A percentile compares a stretch with the other conserved stretches of the same genome.
These are phyloP conservation scores for Ceratosolen solmsi DNA, from an alignment of 1,140 invertebrate species.

Conservation along the genomic window DNA sequence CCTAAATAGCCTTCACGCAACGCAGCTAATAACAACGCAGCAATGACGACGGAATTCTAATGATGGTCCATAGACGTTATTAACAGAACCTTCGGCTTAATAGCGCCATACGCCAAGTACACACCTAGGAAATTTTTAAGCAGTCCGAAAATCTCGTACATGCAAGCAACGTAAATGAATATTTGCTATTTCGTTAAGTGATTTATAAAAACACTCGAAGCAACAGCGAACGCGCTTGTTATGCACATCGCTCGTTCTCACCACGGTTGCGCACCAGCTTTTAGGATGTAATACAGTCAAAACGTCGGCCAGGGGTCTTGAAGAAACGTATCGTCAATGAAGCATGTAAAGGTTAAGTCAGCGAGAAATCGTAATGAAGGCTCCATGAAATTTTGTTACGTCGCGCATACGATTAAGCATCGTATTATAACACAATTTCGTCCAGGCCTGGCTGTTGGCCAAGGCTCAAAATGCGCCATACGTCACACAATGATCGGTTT, in stretches of 20 bases:
- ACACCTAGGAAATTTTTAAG: too few relatives aligned
- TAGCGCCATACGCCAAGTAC: too few relatives aligned
- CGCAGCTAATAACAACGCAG: too few relatives aligned
- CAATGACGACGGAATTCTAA: too few relatives aligned
- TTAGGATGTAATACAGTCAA: constrained; percentile 4
- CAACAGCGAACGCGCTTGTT: neutral
- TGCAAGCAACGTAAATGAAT: neutral
- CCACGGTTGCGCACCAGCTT: neutral
- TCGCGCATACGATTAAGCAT: constrained; percentile 18
- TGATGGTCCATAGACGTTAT: too few relatives aligned
- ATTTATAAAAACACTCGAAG: neutral
- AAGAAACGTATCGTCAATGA: neutral
- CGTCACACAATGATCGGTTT: constrained; percentile 34
- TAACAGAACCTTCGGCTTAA: too few relatives aligned
- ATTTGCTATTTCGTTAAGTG: neutral
- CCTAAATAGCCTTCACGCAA: too few relatives aligned
- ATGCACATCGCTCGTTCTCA: neutral
- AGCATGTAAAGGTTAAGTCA: constrained; percentile 16
- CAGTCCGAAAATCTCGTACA: neutral
- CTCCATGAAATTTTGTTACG: constrained; percentile 3
- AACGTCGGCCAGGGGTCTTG: neutral
- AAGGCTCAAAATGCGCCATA: constrained; percentile 10
- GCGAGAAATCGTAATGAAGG: constrained; percentile 34
- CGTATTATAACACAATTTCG: constrained; percentile 12
- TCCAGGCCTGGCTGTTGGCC: constrained; percentile 22